These are phyloP conservation scores for Sarcophaga peregrina DNA, from an alignment of 1,140 invertebrate species.

Conservation along the genomic window DNA sequence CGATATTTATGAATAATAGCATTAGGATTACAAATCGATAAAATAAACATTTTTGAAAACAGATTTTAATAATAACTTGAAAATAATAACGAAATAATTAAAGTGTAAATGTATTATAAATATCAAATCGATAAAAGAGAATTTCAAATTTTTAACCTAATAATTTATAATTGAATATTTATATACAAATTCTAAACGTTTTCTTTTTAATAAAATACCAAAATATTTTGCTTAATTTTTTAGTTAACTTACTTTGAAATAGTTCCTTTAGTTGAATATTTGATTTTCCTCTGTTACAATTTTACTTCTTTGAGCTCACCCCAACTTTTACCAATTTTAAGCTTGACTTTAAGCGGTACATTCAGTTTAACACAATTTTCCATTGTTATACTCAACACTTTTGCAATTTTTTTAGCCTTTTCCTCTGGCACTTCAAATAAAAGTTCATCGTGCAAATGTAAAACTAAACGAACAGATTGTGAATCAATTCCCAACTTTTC, in stretches of 20 bases:
- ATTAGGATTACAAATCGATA: too few species aligned
- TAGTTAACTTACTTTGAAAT: constrained; percentile 30
- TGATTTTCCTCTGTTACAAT: constrained; percentile 44
- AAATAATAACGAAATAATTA: too few species aligned
- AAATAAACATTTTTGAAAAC: too few species aligned
- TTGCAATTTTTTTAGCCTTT: constrained; percentile 73
- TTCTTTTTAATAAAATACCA: constrained; percentile 2
- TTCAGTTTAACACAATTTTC: constrained; percentile 78
- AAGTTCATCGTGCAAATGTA: constrained; percentile 97
- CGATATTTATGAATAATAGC: background rate
- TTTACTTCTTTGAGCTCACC: constrained; percentile 72
- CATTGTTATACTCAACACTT: constrained; percentile 82
- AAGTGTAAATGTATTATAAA: background rate
- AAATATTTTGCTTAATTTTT: constrained; percentile 35
- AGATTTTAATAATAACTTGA: too few species aligned
- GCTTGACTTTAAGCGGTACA: constrained; percentile 87
- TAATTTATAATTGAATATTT: too few species aligned
- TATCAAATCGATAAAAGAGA: background rate
- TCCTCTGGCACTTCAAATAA: constrained; percentile 86
- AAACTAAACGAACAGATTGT: constrained; percentile 71
- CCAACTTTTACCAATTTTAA: constrained; percentile 86
- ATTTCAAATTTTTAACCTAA: background rate
- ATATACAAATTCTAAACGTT: too few species aligned
- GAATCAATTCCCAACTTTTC: constrained; percentile 58
- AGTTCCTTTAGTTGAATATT: too few species aligned